These are phyloP conservation scores for Platichthys stellatus DNA, from an alignment of 2,113 vertebrate genomes.

Conservation along the genomic window DNA sequence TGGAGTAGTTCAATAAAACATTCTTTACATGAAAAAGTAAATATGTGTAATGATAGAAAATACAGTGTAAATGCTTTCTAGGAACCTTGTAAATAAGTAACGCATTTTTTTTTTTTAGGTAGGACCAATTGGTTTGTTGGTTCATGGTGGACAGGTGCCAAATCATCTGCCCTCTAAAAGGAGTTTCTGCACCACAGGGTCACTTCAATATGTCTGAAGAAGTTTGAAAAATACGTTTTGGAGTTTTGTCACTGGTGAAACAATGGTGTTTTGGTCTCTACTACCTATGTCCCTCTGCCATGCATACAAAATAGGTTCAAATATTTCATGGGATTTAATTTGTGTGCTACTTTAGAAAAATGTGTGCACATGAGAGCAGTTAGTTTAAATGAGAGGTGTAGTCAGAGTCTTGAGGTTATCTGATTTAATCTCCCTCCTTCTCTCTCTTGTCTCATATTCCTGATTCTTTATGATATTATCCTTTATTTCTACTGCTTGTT, in stretches of 20 bases:
- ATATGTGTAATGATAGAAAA: background rate
- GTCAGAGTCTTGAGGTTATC: background rate
- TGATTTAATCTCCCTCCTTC: background rate
- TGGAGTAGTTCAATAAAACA: background rate
- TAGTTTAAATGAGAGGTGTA: background rate
- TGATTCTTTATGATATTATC: background rate
- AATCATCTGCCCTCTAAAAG: background rate
- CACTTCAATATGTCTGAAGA: background rate
- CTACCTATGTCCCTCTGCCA: background rate
- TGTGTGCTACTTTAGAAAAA: background rate
- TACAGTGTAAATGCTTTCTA: background rate
- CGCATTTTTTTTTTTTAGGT: background rate
- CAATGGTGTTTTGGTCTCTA: background rate
- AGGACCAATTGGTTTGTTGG: background rate
- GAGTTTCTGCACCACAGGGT: background rate
- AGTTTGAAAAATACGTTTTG: background rate
- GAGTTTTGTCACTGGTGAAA: background rate
- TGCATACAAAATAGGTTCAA: background rate
- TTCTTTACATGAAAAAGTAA: background rate
- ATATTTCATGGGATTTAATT: background rate
- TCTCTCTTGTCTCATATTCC: background rate
- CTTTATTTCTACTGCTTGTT: background rate
- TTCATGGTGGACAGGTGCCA: background rate
- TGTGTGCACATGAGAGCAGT: background rate
- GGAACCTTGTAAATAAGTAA: background rate